Evolutionary conservation across 2,888 invertebrate genomes (phyloP).

Genomic region (Acanthoscelides obtectus): DNA sequence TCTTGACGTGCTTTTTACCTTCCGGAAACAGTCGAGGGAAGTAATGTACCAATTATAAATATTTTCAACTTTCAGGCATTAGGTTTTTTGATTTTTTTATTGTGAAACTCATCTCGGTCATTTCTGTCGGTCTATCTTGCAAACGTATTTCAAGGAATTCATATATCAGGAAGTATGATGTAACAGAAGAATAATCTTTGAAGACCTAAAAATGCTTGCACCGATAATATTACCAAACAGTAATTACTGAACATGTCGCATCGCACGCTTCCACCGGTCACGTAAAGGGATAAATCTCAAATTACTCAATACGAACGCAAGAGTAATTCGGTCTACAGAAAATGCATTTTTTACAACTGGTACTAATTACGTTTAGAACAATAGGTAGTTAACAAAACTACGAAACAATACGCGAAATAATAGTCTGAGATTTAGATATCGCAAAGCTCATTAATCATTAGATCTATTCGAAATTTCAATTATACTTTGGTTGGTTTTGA

Average conservation of each 20-base stretch:
- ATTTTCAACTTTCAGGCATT: no score
- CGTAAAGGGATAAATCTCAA: not conserved
- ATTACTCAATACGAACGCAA: not conserved
- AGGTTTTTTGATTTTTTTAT: no score
- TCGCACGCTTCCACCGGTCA: not conserved
- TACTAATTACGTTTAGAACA: not conserved
- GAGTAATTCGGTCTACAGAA: not conserved
- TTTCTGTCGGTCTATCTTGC: not conserved
- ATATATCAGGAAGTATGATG: not conserved
- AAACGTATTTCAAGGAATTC: not conserved
- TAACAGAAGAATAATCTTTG: not conserved
- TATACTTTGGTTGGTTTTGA: not conserved
- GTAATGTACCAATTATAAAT: no score
- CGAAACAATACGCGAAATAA: not conserved
- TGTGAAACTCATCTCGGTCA: no score
- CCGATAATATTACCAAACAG: not conserved
- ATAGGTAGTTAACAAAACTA: not conserved
- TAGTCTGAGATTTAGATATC: not conserved
- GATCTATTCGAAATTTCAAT: not conserved
- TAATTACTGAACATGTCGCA: not conserved
- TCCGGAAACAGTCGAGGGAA: no score
- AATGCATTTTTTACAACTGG: not conserved
- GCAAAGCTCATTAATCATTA: not conserved
- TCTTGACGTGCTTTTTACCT: no score
- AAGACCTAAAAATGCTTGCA: not conserved